Percentiles rank a stretch among this genome's conserved stretches.
Conservation (phyloP, 1,140 invertebrate genomes). For the Nasonia longicornis region DNA sequence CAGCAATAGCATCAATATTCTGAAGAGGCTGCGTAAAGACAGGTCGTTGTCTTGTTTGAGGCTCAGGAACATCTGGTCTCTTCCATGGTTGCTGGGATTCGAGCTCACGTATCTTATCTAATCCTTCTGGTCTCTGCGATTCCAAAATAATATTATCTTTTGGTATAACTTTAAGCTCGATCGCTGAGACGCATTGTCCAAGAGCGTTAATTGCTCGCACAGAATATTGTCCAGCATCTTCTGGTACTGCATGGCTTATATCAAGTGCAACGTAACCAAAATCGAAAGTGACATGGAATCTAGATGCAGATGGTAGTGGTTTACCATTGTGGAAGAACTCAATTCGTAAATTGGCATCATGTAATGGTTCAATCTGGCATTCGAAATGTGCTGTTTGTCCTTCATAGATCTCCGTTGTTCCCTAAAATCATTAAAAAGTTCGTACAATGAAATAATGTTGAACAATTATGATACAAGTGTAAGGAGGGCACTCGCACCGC, state of each 20-base stretch:
- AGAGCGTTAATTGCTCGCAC: conserved; percentile 89
- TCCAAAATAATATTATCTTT: conserved; percentile 92
- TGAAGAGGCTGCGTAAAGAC: conserved; percentile 95
- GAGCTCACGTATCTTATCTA: conserved; percentile 93
- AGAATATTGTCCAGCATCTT: conserved; percentile 95
- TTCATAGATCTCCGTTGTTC: conserved; percentile 86
- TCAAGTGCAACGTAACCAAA: conserved; percentile 96
- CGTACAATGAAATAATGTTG: conserved; percentile 9
- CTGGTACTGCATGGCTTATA: conserved; percentile 88
- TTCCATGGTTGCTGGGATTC: conserved; percentile 86
- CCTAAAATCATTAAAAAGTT: conserved; percentile 65
- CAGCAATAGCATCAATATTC: conserved; percentile 89
- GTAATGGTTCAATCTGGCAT: conserved; percentile 90
- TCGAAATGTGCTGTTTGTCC: conserved; percentile 91
- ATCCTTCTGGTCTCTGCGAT: conserved; percentile 94
- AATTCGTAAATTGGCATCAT: conserved; percentile 90
- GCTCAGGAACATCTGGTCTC: conserved; percentile 82
- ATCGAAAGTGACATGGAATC: conserved; percentile 94
- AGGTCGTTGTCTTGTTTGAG: conserved; percentile 89
- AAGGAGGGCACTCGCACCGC: too few species aligned
- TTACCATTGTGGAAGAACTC: conserved; percentile 94
- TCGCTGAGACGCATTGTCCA: conserved; percentile 86
- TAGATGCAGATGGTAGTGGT: conserved; percentile 84
- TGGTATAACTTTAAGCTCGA: conserved; percentile 84
- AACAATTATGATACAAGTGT: too few species aligned